These are phyloP conservation scores for Oreochromis aureus DNA, from an alignment of 2,113 vertebrate genomes.

Conservation along the genomic window DNA sequence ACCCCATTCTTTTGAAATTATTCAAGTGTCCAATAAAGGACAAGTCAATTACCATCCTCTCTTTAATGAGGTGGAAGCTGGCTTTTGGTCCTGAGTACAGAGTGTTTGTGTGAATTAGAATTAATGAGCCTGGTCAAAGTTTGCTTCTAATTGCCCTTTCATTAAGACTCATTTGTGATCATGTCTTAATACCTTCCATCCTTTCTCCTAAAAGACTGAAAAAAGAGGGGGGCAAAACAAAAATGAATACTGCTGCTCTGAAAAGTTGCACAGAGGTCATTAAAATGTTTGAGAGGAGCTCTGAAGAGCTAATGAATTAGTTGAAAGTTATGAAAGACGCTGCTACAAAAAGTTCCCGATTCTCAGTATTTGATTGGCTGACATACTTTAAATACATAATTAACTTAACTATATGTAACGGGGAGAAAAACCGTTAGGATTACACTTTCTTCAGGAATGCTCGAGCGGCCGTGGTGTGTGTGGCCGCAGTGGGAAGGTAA, in stretches of 20 bases:
- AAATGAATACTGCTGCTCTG: conserved; percentile 35
- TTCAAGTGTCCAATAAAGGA: conserved; percentile 72
- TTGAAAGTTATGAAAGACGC: neutral
- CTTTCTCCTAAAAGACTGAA: conserved; percentile 33
- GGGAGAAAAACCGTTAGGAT: neutral
- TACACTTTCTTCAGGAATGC: neutral
- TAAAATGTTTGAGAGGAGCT: conserved; percentile 25
- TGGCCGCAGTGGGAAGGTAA: conserved; percentile 4
- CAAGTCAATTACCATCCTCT: conserved; percentile 69
- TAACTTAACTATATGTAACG: neutral
- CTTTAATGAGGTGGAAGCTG: conserved; percentile 62
- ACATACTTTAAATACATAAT: neutral
- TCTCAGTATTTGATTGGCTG: neutral
- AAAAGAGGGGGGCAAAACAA: neutral
- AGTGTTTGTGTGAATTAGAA: conserved; percentile 71
- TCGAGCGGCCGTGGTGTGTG: neutral
- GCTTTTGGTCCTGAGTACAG: conserved; percentile 54
- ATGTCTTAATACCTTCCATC: conserved; percentile 69
- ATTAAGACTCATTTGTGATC: conserved; percentile 74
- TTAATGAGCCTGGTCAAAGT: conserved; percentile 77
- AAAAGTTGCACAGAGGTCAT: conserved; percentile 40
- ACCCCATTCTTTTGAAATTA: conserved; percentile 62
- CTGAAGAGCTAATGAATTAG: neutral
- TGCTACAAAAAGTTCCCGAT: neutral
- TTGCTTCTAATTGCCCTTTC: conserved; percentile 74